Percentiles rank a stretch among this genome's conserved stretches.
Conservation (phyloP, 1,140 invertebrate species). For the Zaprionus tsacasi region DNA sequence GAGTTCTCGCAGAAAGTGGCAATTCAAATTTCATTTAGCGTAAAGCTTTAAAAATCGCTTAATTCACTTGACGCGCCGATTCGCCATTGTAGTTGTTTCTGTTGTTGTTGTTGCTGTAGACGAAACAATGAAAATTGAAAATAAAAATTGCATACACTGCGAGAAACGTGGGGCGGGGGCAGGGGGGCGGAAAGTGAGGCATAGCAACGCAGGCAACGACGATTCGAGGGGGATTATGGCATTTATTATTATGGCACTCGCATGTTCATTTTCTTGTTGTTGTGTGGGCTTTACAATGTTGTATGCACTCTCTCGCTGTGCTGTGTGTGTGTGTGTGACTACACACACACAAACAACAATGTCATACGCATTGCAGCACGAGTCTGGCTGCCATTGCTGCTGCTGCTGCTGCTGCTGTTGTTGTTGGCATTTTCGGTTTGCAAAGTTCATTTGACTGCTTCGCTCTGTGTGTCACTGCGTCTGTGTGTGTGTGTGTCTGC, state of each 20-base stretch:
- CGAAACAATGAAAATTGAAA: conserved; percentile 78
- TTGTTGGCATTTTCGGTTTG: conserved; percentile 58
- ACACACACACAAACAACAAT: conserved; percentile 21
- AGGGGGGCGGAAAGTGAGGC: neutral
- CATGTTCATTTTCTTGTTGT: conserved; percentile 40
- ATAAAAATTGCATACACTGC: conserved; percentile 67
- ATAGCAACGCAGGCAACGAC: conserved; percentile 26
- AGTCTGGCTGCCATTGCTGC: conserved; percentile 4
- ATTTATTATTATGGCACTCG: conserved; percentile 76
- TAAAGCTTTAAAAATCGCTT: conserved; percentile 82
- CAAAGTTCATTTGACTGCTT: conserved; percentile 74
- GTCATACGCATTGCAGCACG: conserved; percentile 28
- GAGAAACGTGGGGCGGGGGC: neutral
- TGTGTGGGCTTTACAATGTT: conserved; percentile 38
- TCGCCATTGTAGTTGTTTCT: conserved; percentile 49
- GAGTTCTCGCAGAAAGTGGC: conserved; percentile 34
- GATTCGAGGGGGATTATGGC: conserved; percentile 74
- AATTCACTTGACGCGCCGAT: conserved; percentile 76
- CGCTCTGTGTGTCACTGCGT: conserved; percentile 31
- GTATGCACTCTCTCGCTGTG: neutral
- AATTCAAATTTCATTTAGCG: conserved; percentile 81
- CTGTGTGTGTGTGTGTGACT: conserved; percentile 17
- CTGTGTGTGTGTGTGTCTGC: neutral
- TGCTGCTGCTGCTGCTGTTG: conserved; percentile 31
- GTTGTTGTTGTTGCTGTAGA: conserved; percentile 57